phyloP scores from a whole-genome alignment of 2,888 invertebrate species.

The Pollenia amentaria region DNA sequence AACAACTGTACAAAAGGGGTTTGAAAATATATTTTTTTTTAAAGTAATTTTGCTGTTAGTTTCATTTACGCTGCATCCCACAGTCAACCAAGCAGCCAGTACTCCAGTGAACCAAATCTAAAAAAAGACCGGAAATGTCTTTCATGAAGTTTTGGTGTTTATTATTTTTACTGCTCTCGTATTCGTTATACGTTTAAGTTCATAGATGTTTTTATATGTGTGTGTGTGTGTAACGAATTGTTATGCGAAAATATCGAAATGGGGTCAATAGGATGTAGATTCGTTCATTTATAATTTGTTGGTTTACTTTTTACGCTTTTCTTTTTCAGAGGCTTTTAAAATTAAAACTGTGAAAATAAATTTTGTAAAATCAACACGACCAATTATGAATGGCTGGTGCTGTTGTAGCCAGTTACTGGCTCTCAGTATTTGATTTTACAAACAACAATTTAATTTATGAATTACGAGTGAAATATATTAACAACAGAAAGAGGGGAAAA shows the following conservation, averaged over 20 bases:
- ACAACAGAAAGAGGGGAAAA: not conserved
- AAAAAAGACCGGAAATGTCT: slow-evolving; percentile 60
- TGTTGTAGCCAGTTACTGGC: not conserved
- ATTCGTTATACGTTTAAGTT: not conserved
- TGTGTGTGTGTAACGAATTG: slow-evolving; percentile 16
- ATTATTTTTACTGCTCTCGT: slow-evolving; percentile 11
- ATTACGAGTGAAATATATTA: slow-evolving; percentile 13
- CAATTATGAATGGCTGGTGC: slow-evolving; percentile 11
- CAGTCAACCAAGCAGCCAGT: slow-evolving; percentile 7
- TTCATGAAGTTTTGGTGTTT: slow-evolving; percentile 53
- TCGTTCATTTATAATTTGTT: slow-evolving; percentile 50
- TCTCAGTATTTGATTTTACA: slow-evolving; percentile 7
- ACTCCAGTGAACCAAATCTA: slow-evolving; percentile 17
- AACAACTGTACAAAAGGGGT: slow-evolving; percentile 32
- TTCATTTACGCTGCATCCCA: slow-evolving; percentile 23
- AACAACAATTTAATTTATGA: slow-evolving; percentile 34
- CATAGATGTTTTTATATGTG: not conserved
- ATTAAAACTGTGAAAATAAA: slow-evolving; percentile 31
- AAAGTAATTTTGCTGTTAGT: slow-evolving; percentile 18
- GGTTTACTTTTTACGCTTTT: slow-evolving; percentile 30
- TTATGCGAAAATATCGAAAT: slow-evolving; percentile 45
- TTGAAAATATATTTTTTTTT: slow-evolving; percentile 6
- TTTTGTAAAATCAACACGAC: slow-evolving; percentile 40
- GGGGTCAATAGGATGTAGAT: slow-evolving; percentile 56
- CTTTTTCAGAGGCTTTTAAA: not conserved